A percentile compares a stretch with the other conserved stretches of the same genome.
phyloP scores from a whole-genome alignment of 2,797 vertebrate genomes.

The Hapalemur alaotrensis region DNA sequence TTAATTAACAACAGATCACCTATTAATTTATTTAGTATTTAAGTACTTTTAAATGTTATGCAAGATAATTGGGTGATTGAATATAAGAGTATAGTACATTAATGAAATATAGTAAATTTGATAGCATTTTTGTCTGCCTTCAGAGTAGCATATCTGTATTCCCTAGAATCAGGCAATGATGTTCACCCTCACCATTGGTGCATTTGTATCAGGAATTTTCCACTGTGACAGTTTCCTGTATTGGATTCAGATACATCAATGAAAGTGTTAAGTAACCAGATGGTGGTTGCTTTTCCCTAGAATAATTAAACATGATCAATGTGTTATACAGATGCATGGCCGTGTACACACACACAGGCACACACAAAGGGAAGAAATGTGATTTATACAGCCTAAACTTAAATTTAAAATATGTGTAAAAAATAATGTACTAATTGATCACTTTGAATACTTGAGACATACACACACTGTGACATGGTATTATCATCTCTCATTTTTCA shows the following conservation, averaged over 20 bases:
- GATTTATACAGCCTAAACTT: neutral
- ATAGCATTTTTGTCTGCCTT: neutral
- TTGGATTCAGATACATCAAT: neutral
- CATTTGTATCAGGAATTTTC: neutral
- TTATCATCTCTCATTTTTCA: neutral
- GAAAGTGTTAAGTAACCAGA: neutral
- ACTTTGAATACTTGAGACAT: neutral
- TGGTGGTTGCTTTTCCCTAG: neutral
- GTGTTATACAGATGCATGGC: neutral
- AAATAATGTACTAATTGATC: neutral
- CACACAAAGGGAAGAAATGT: neutral
- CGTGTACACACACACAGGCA: neutral
- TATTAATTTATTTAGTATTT: neutral
- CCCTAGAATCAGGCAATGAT: neutral
- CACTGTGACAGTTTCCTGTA: neutral
- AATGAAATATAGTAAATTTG: neutral
- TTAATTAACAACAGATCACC: neutral
- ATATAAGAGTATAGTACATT: neutral
- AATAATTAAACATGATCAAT: neutral
- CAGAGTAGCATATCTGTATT: neutral
- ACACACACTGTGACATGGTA: neutral
- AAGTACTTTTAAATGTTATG: neutral
- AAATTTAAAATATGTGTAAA: neutral
- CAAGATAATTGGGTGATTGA: neutral
- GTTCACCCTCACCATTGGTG: neutral